phyloP scores from a whole-genome alignment of 2,113 vertebrate genomes.

The Amazona guildingii region DNA sequence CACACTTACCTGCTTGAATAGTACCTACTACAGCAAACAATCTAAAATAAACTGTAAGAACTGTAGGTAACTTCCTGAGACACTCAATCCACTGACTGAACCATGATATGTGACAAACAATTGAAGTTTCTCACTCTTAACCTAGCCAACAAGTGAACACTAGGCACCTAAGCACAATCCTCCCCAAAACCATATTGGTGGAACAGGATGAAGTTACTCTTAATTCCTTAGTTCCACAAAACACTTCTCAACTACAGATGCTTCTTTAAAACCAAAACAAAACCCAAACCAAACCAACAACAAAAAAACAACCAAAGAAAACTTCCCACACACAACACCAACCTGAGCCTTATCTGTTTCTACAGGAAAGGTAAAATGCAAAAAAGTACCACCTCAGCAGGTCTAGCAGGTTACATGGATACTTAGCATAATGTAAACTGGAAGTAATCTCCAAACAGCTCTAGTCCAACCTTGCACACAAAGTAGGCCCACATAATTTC shows the following conservation, averaged over 20 bases:
- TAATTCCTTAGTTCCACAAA: neutral
- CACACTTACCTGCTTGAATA: neutral
- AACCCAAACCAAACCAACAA: neutral
- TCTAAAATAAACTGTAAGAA: neutral
- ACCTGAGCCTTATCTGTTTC: neutral
- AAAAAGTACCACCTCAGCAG: neutral
- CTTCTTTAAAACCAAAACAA: neutral
- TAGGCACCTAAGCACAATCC: neutral
- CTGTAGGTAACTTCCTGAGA: neutral
- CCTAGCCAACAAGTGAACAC: neutral
- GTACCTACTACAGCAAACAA: neutral
- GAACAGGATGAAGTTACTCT: neutral
- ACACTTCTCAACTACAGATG: neutral
- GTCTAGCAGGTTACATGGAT: neutral
- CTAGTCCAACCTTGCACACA: neutral
- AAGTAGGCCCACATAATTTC: neutral
- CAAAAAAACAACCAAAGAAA: neutral
- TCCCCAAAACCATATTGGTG: neutral
- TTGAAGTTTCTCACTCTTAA: neutral
- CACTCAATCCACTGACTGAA: neutral
- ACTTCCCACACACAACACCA: neutral
- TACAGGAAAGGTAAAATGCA: neutral
- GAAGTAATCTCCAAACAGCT: neutral
- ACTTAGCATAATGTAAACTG: neutral
- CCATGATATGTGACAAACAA: neutral